These are phyloP conservation scores for Thysanoteuthis rhombus DNA, from an alignment of 2,888 invertebrate genomes.

Conservation along the genomic window DNA sequence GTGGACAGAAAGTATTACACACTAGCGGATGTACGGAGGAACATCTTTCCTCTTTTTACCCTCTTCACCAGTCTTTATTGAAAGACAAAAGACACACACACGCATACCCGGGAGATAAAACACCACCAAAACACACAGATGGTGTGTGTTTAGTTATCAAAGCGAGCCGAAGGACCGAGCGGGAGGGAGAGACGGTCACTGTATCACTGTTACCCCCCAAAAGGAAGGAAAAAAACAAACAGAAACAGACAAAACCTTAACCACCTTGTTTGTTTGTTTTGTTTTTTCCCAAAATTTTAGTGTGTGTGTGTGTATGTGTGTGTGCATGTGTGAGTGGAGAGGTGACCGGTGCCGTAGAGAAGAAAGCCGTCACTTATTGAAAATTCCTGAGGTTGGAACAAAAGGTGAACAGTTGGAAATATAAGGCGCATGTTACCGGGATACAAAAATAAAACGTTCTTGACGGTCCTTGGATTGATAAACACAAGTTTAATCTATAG, in stretches of 20 bases:
- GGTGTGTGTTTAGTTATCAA: background rate
- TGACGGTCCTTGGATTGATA: background rate
- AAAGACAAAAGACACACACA: background rate
- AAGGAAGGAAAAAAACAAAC: no score
- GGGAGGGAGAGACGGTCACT: background rate
- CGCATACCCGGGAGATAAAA: background rate
- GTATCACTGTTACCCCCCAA: no score
- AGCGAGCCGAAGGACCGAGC: background rate
- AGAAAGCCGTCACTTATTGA: background rate
- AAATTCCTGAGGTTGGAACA: background rate
- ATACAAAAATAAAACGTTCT: background rate
- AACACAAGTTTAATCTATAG: no score
- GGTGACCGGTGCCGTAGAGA: background rate
- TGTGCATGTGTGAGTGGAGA: background rate
- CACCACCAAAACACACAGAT: background rate
- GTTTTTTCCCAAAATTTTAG: background rate
- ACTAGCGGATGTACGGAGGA: background rate
- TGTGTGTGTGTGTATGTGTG: background rate
- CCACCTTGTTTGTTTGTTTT: background rate
- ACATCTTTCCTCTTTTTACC: background rate
- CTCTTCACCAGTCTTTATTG: background rate
- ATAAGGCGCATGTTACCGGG: background rate
- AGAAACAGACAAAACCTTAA: background rate
- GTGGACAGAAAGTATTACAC: background rate
- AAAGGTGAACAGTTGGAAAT: background rate